Conservation (phyloP, 2,797 vertebrate species). For the Carduelis carduelis region DNA sequence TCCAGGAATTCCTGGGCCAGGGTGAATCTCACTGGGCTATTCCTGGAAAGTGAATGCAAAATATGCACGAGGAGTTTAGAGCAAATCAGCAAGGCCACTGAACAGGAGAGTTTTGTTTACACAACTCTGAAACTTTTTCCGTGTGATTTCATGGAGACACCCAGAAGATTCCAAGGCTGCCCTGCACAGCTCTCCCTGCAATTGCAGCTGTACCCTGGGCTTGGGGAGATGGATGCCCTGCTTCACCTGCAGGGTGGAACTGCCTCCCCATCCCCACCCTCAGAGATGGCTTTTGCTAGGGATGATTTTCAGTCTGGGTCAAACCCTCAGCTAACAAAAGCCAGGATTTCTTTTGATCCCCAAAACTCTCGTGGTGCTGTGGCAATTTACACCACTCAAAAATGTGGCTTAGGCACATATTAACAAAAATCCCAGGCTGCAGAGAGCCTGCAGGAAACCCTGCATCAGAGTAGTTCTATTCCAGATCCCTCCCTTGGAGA, state of each 20-base stretch:
- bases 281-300: not conserved
- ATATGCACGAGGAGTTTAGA: not conserved
- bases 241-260: not conserved
- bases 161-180: not conserved
- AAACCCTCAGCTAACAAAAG: not conserved
- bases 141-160: not conserved
- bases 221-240: not conserved
- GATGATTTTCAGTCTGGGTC: not conserved
- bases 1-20: not conserved
- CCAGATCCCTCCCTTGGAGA: not conserved
- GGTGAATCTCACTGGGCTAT: not conserved
- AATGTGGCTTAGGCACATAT: not conserved
- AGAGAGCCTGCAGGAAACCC: slow-evolving; percentile 6
- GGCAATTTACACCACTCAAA: not conserved
- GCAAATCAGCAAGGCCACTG: not conserved
- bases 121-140: not conserved
- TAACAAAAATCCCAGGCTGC: not conserved
- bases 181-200: not conserved
- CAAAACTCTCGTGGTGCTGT: not conserved
- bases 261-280: not conserved
- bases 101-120: not conserved
- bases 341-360: not conserved
- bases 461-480: not conserved
- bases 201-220: not conserved
- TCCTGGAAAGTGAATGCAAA: slow-evolving; percentile 29